Evolutionary conservation across 1,140 invertebrate species (phyloP).

Genomic region (Reticulitermes speratus): DNA sequence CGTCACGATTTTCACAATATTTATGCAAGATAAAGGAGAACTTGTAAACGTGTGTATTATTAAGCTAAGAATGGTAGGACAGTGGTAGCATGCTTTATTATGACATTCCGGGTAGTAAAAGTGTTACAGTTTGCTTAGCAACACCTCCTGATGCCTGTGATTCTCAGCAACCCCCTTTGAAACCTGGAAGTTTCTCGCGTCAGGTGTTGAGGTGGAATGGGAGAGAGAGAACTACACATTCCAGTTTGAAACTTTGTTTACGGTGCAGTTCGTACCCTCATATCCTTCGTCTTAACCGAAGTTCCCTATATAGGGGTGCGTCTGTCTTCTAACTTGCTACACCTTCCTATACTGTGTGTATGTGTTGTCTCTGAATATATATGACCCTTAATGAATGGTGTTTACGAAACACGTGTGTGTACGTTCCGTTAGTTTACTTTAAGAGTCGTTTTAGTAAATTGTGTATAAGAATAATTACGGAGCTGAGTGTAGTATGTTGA

Average conservation of each 20-base stretch:
- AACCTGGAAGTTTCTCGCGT: conserved; percentile 5
- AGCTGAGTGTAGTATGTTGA: neutral
- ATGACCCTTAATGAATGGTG: conserved; percentile 12
- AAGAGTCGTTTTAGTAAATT: neutral
- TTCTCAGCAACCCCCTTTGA: neutral
- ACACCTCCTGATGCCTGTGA: neutral
- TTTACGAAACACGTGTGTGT: neutral
- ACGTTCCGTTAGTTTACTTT: neutral
- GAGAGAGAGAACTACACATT: neutral
- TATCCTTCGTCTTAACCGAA: conserved; percentile 5
- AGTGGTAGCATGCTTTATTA: neutral
- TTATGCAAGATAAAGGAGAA: neutral
- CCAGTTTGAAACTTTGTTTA: neutral
- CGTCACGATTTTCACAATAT: neutral
- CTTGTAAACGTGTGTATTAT: conserved; percentile 11
- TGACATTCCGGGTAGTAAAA: neutral
- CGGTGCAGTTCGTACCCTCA: neutral
- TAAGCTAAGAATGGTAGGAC: neutral
- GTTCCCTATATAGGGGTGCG: neutral
- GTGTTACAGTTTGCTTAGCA: neutral
- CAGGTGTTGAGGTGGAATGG: conserved; percentile 8
- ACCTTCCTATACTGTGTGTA: neutral
- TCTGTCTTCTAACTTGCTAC: neutral
- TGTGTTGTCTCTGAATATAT: neutral
- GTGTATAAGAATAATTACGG: neutral